A percentile compares a stretch with the other conserved stretches of the same genome.
Evolutionary conservation across 2,888 invertebrate genomes (phyloP).

Genomic region (Nymphalis c-album): DNA sequence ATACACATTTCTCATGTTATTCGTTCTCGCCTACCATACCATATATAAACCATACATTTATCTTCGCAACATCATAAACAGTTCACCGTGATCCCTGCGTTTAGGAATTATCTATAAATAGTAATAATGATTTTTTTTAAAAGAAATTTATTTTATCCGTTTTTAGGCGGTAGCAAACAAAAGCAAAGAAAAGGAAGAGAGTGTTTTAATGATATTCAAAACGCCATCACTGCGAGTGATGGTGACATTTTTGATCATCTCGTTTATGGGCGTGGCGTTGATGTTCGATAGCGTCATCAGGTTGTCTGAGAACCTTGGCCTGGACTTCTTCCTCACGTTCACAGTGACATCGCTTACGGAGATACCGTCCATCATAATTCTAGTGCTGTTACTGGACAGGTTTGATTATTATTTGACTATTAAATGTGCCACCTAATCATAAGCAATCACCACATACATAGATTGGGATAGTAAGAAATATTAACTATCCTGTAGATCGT

Average conservation of each 20-base stretch:
- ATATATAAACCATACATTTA: no score
- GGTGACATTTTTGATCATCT: conserved; percentile 47
- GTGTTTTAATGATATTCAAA: conserved; percentile 46
- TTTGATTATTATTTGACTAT: conserved; percentile 18
- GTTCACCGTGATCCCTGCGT: no score
- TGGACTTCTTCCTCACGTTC: conserved; percentile 61
- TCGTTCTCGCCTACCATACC: no score
- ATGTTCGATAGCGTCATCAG: conserved; percentile 60
- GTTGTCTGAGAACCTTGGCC: conserved; percentile 59
- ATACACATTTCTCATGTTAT: no score
- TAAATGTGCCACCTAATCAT: no score
- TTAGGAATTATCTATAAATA: no score
- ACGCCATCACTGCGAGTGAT: conserved; percentile 48
- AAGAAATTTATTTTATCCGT: conserved; percentile 4
- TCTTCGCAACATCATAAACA: no score
- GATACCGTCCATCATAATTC: conserved; percentile 50
- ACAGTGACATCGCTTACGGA: conserved; percentile 58
- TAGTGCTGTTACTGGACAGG: conserved; percentile 50
- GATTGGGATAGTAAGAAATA: no score
- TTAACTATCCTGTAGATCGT: no score
- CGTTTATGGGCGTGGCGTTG: conserved; percentile 52
- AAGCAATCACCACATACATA: no score
- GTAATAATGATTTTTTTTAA: neutral
- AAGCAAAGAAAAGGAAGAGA: conserved; percentile 47
- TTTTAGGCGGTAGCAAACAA: conserved; percentile 44